Evolutionary conservation across 2,888 invertebrate genomes (phyloP).

Genomic region (Himalopsyche kuldschensis): DNA sequence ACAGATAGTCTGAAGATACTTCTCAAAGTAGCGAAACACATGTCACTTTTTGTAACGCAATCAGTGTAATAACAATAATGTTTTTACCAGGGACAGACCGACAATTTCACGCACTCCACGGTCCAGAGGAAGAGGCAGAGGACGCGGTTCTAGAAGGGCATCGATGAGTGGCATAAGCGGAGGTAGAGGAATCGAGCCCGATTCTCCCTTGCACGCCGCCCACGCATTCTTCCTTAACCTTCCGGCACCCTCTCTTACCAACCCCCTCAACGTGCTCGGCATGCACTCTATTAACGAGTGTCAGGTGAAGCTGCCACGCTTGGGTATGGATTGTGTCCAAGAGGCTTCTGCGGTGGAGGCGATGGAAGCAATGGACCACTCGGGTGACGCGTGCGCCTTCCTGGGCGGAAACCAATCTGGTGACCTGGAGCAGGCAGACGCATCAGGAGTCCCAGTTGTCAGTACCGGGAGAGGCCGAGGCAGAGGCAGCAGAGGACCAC

Average conservation of each 20-base stretch:
- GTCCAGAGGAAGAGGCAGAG: conserved; percentile 43
- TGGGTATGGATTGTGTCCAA: neutral
- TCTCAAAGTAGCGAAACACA: too few species aligned
- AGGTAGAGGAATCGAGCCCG: neutral
- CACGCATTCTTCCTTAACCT: conserved; percentile 44
- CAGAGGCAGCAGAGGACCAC: conserved; percentile 42
- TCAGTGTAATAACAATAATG: too few species aligned
- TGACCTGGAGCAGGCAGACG: neutral
- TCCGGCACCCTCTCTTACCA: conserved; percentile 49
- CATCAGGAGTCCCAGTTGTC: conserved; percentile 41
- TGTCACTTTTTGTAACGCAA: too few species aligned
- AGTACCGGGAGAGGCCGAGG: conserved; percentile 43
- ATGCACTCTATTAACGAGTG: conserved; percentile 42
- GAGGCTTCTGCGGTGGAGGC: conserved; percentile 30
- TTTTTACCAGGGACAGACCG: conserved; percentile 51
- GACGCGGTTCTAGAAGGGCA: conserved; percentile 34
- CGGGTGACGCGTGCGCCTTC: conserved; percentile 45
- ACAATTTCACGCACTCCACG: conserved; percentile 45
- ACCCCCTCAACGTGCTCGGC: conserved; percentile 47
- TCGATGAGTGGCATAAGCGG: neutral
- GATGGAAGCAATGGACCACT: conserved; percentile 15
- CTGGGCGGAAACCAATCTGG: conserved; percentile 36
- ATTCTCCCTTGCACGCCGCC: conserved; percentile 14
- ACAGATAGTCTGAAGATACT: too few species aligned
- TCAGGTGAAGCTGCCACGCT: conserved; percentile 42